phyloP scores from a whole-genome alignment of 2,797 vertebrate genomes.

The Rhadinocentrus ornatus region DNA sequence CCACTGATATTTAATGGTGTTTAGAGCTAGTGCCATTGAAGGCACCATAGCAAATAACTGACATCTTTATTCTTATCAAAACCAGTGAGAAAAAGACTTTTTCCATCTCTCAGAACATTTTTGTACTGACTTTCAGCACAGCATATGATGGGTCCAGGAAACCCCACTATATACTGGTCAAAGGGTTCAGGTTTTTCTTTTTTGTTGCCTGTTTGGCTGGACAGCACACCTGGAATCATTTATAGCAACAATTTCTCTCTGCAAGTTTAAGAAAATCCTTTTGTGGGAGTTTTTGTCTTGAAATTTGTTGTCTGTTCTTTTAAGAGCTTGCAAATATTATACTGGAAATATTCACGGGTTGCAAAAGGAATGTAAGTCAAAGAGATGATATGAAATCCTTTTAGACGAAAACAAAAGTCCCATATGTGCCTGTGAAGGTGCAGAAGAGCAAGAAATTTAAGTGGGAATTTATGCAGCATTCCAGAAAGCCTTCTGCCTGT shows the following conservation, averaged over 20 bases:
- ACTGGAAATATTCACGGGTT: not conserved
- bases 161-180: not conserved
- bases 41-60: not conserved
- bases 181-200: not conserved
- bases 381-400: not conserved
- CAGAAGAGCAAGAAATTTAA: too few species aligned
- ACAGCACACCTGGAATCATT: constrained; percentile 2
- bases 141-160: not conserved
- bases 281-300: not conserved
- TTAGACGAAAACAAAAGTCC: not conserved
- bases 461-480: not conserved
- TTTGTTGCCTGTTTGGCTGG: not conserved
- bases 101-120: too few species aligned
- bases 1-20: not conserved
- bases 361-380: not conserved
- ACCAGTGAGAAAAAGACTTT: too few species aligned
- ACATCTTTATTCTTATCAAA: too few species aligned
- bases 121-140: too few species aligned
- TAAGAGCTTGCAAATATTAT: not conserved
- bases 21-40: not conserved
- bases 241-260: not conserved
- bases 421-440: not conserved
- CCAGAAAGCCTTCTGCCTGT: constrained; percentile 6
- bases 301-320: not conserved
- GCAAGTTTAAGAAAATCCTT: not conserved